Evolutionary conservation across 2,797 vertebrate genomes (phyloP), one percentile per base, ranked within the genome.

Genomic region (Nannoperca obscura): DNA sequence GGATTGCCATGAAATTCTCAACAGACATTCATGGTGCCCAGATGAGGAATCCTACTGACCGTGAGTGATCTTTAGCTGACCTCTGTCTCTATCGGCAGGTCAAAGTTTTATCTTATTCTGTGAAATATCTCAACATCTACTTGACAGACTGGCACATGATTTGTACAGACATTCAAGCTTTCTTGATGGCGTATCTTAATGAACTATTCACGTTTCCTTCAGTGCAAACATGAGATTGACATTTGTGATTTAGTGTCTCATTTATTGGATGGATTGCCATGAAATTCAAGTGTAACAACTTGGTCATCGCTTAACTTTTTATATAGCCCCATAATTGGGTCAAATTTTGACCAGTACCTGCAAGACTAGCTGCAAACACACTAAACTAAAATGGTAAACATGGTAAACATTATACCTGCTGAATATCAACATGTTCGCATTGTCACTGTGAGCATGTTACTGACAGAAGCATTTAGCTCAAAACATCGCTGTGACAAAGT

Each of bases 61-160:
- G 24, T 32, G 1, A 30, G 12, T 52, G 50, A 52, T 55, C 49
- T 24, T 49, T 40, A 40, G 11, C 17, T 12, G 60, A 30, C 24
- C 24, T 17, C 34, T 62, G 44, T 32, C 40, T 42, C 20, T 50
- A 24, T 13, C 7, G 20, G n/a, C 12, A 49, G n/a, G 27, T 1
- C 20, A 44, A 44, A 4, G 2, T 2, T 63, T 69, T 40, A 46
- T 50, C 34, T 74, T 50, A 38, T 46, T 11, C 27, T 34, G 7
- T 27, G 38, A 73, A 38, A 38, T 55, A n/a, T 57, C 15, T 57
- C 22, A n/a, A 64, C 42, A 57, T 64, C 61, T 20, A 11, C 9
- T 9, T 8, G 22, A 58, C 12, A 20, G 32, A 42, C 12, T 57
- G 20, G 17, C 40, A 27, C 30, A n/a, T 17, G 14, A 4, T 1